These are phyloP conservation scores for Buathra laborator DNA, from an alignment of 2,888 invertebrate genomes.

Conservation along the genomic window DNA sequence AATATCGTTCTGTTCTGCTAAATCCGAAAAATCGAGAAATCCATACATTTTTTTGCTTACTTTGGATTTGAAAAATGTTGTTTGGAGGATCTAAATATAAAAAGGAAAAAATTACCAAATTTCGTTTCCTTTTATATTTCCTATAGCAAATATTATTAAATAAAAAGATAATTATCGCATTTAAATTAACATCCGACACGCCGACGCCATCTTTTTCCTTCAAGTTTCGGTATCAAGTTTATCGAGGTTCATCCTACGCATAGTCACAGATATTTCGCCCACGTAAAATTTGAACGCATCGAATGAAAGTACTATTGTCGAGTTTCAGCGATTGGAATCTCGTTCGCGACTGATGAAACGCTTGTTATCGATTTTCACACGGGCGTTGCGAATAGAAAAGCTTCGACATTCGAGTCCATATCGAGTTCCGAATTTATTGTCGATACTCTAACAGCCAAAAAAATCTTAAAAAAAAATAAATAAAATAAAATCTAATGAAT, in stretches of 20 bases:
- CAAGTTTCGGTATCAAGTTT: slow-evolving; percentile 11
- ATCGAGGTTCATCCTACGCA: background rate
- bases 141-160: no score
- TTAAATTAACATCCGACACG: background rate
- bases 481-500: no score
- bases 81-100: no score
- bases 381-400: slow-evolving; percentile 5
- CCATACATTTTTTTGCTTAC: no score
- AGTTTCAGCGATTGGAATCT: slow-evolving; percentile 26
- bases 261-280: background rate
- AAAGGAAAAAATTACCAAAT: no score
- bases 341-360: background rate
- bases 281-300: background rate
- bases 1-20: no score
- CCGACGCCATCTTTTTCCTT: background rate
- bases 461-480: no score
- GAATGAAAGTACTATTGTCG: background rate
- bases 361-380: slow-evolving; percentile 26
- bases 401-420: background rate
- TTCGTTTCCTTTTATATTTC: no score
- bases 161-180: background rate
- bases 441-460: background rate
- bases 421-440: background rate
- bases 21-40: no score
- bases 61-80: no score